Conservation (phyloP, 2,797 vertebrate species). For the Clamator glandarius region DNA sequence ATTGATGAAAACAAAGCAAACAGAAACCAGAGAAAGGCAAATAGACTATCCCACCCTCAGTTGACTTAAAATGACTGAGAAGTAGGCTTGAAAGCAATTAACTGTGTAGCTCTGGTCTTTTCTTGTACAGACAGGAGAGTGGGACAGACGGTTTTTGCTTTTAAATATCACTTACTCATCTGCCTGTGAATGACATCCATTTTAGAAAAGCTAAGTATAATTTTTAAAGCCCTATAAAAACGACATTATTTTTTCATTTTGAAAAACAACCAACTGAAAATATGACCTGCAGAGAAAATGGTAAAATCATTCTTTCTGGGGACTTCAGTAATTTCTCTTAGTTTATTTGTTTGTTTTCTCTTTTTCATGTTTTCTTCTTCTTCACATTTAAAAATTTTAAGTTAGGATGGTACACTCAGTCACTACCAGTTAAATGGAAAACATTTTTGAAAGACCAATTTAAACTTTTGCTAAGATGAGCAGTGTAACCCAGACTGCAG, state of each 20-base stretch:
- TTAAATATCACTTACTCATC: conserved; percentile 38
- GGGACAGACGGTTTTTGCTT: conserved; percentile 20
- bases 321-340: background rate
- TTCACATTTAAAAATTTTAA: background rate
- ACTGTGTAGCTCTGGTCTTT: background rate
- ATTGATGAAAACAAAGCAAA: background rate
- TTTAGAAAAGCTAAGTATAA: conserved; percentile 23
- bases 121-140: conserved; percentile 4
- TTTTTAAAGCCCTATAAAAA: conserved; percentile 19
- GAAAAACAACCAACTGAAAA: background rate
- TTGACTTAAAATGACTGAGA: background rate
- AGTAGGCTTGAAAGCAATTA: background rate
- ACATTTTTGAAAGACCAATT: background rate
- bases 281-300: background rate
- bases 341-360: background rate
- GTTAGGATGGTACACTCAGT: background rate
- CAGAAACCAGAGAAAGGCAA: background rate
- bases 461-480: background rate
- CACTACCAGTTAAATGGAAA: background rate
- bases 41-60: background rate
- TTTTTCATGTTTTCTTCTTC: no score
- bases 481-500: background rate
- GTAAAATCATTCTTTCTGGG: background rate
- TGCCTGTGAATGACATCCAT: background rate
- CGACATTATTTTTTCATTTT: background rate